Evolutionary conservation across 2,113 vertebrate species (phyloP), one percentile per base, ranked within the genome.

Genomic region (Cephalophus harveyi): DNA sequence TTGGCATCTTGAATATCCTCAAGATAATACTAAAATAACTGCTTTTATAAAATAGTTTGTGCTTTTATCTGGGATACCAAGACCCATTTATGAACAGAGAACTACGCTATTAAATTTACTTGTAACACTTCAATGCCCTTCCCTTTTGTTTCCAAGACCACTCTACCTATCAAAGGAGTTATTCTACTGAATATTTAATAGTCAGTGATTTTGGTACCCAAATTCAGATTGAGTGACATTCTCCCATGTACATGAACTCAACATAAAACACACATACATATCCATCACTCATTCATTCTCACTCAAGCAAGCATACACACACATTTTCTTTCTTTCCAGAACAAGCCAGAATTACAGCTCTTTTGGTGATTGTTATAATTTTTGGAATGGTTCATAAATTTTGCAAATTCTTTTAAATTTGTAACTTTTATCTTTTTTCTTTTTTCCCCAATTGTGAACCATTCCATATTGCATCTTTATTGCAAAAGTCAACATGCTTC

Each of bases 401-500:
- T 98, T 98, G 95, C 96, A 94, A 98, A 99, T 99, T 98, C 79
- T 97, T 98, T 98, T 97, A 97, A 98, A 98, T 98, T 98, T 97
- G 30, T 97, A 92, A 98, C 93, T 98, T 98, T 98, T 97, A 90
- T 97, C 46, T 98, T 98, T 98, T 98, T 82, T 94, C 10, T 67
- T 71, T 97, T 97, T 97, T 98, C 95, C 95, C 97, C 96, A 98
- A 97, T 98, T 97, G 98, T 95, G 98, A 99, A 99, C 99, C 99
- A 99, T 99, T 99, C 99, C 99, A 99, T 98, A 98, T 98, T 98
- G 91, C 98, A 98, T 99, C 99, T 99, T 99, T 99, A 99, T 99
- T 99, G 99, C 99, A 99, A 99, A 99, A 99, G 99, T 99, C 99
- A 99, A 99, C 99, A 99, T 99, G 99, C 99, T 99, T 99, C 99